Base-by-base conservation (phyloP, 2,113 vertebrate genomes). In the Nothocercus nigrocapillus region DNA sequence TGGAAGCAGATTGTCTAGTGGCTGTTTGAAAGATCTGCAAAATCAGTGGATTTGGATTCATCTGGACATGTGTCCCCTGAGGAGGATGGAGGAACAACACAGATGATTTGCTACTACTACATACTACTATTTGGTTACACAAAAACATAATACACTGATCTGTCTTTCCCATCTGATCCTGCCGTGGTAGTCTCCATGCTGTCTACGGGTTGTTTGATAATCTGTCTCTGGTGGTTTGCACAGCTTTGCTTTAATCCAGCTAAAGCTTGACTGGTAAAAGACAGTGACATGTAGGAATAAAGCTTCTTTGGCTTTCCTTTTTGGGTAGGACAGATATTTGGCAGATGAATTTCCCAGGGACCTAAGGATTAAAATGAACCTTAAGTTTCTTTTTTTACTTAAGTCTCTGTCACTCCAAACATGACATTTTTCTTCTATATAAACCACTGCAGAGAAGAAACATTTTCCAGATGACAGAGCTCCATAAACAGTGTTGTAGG, bases 151-250 rank as follows among this genome's bases (percentile, higher is more conserved):
- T 68, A 38, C 34, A 62, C 47, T 59, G 92, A 94, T 93, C 88
- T 74, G 58, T 94, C 97, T 97, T 94, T 96, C 87, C 92, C 97
- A 96, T 96, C 95, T 87, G 89, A 95, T 97, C 78, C 96, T 96
- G 97, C 95, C 89, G 85, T 94, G 81, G 87, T 80, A 93, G 95
- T 96, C 96, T 97, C 95, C 95, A 58, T 94, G 84, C 96, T 96
- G 97, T 97, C 97, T 97, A 94, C 97, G 94, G 75, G 72, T 82
- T 96, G 85, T 92, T 96, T 96, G 96, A 97, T 97, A 93, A 94
- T 87, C 40, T 82, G 88, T 95, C 96, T 95, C 95, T 90, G 84
- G 95, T 86, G 96, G 45, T 93, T 96, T 96, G 77, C 89, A 66
- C 70, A 75, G 78, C 95, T 92, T 96, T 96, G 32, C 89, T 93